These are phyloP conservation scores for Hesperophylax magnus DNA, from an alignment of 1,140 invertebrate genomes.

Conservation along the genomic window DNA sequence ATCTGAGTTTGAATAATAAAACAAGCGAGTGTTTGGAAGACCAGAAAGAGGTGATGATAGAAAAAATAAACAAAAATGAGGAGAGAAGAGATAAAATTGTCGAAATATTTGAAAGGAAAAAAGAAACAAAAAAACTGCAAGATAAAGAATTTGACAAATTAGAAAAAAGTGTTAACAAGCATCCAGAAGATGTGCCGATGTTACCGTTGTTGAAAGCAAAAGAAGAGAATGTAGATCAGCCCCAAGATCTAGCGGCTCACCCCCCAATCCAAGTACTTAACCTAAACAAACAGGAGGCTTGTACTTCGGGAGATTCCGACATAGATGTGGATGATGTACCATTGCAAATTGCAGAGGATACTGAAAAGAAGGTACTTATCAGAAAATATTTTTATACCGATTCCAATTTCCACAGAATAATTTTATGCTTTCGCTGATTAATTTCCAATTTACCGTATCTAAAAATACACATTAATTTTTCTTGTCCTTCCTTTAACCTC, in stretches of 20 bases:
- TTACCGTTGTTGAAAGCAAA: not conserved
- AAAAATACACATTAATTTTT: no score
- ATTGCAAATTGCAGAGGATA: conserved; percentile 20
- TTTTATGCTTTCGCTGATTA: no score
- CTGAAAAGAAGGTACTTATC: conserved; percentile 14
- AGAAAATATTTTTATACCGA: no score
- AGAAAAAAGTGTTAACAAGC: not conserved
- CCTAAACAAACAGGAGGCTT: conserved; percentile 37
- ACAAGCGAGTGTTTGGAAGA: not conserved
- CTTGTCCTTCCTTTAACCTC: no score
- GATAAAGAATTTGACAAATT: not conserved
- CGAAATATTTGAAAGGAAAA: no score
- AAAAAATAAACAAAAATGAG: not conserved
- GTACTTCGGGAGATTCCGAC: conserved; percentile 49
- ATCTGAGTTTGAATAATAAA: not conserved
- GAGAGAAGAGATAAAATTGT: not conserved
- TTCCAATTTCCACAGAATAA: no score
- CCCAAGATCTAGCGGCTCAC: not conserved
- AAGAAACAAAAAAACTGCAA: not conserved
- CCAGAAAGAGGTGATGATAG: not conserved
- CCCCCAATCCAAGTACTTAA: not conserved
- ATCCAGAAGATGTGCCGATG: not conserved
- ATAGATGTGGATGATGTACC: conserved; percentile 25
- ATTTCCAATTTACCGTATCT: no score
- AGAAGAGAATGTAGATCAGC: not conserved